Conservation (phyloP, 2,113 vertebrate species). For the Eretmochelys imbricata region DNA sequence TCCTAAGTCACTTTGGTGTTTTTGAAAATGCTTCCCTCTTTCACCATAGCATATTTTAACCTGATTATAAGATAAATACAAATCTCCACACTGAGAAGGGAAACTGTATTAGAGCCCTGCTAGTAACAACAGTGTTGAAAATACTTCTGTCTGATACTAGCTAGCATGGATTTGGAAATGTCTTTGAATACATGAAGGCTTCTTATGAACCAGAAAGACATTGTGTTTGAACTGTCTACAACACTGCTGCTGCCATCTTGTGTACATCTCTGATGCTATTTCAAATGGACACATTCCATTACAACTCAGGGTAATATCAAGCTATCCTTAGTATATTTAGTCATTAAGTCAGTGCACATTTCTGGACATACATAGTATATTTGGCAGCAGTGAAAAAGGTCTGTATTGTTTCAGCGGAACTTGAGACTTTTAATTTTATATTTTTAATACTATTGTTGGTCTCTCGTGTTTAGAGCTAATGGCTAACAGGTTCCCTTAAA, state of each 20-base stretch:
- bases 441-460: neutral
- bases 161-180: neutral
- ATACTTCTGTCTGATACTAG: neutral
- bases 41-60: neutral
- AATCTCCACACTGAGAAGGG: neutral
- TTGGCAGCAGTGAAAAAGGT: rapidly evolving
- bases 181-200: neutral
- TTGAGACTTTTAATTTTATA: neutral
- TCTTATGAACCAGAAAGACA: neutral
- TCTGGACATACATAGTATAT: neutral
- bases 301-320: rapidly evolving
- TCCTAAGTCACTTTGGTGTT: neutral
- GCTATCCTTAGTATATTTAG: neutral
- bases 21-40: neutral
- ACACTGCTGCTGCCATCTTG: neutral
- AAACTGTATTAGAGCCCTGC: neutral
- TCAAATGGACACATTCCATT: neutral
- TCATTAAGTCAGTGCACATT: neutral
- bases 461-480: neutral
- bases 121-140: neutral
- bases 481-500: neutral
- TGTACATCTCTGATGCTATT: neutral
- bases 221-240: neutral
- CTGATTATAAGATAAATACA: neutral
- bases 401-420: neutral